Conservation (phyloP, 2,797 vertebrate genomes). For the Poeciliopsis presidionis region DNA sequence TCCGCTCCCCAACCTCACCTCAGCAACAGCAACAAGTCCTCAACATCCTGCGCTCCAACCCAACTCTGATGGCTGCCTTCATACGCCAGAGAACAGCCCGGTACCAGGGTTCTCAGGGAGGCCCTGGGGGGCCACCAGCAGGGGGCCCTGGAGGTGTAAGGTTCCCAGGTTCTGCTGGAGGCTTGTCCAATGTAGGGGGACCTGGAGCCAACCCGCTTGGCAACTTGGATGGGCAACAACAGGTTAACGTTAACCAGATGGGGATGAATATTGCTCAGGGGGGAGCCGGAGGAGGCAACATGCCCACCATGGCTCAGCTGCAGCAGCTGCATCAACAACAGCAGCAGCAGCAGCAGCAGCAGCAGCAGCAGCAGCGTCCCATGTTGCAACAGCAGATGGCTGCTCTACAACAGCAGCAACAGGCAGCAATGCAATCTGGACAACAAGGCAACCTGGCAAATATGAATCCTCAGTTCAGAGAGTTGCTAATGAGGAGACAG, state of each 20-base stretch:
- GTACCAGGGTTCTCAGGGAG: constrained; percentile 81
- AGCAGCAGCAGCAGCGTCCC: constrained; percentile 72
- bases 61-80: constrained; percentile 94
- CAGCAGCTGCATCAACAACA: constrained; percentile 83
- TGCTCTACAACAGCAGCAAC: constrained; percentile 75
- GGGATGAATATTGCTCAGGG: constrained; percentile 88
- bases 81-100: constrained; percentile 94
- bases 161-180: constrained; percentile 2
- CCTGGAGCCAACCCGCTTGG: constrained; percentile 70
- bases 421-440: constrained; percentile 82
- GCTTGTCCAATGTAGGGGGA: constrained; percentile 40
- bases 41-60: constrained; percentile 94
- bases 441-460: constrained; percentile 88
- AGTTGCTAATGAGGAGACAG: constrained; percentile 87
- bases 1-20: constrained; percentile 94
- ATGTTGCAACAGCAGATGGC: constrained; percentile 85
- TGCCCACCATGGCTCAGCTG: constrained; percentile 82
- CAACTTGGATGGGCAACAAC: constrained; percentile 78
- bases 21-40: constrained; percentile 97
- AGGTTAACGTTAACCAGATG: constrained; percentile 78
- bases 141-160: constrained; percentile 64
- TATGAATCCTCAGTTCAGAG: constrained; percentile 90
- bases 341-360: constrained; percentile 78
- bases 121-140: constrained; percentile 63
- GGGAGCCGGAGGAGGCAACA: constrained; percentile 66